These are phyloP conservation scores for Otocyon megalotis DNA, from an alignment of 2,113 vertebrate genomes.

Conservation along the genomic window DNA sequence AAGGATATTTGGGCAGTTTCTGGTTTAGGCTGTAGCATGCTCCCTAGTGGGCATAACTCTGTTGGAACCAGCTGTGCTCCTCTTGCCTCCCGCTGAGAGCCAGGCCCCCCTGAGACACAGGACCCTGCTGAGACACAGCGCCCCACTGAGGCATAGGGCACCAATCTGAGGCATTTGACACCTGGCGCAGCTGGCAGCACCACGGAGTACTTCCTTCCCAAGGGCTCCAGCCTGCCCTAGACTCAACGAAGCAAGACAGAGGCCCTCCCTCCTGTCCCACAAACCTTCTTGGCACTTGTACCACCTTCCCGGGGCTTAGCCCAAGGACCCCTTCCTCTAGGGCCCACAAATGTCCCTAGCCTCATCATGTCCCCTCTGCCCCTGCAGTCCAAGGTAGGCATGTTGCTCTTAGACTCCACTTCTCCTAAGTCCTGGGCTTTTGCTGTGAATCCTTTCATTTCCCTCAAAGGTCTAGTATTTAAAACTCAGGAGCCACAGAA, in stretches of 20 bases:
- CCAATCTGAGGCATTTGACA: not conserved
- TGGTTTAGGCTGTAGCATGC: not conserved
- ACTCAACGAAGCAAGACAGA: not conserved
- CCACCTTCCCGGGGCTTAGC: not conserved
- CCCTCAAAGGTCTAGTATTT: not conserved
- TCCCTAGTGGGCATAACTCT: not conserved
- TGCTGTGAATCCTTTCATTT: not conserved
- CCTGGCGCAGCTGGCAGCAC: not conserved
- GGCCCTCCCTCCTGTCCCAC: not conserved
- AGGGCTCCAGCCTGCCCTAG: not conserved
- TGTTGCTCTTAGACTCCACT: not conserved
- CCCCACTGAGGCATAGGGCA: not conserved
- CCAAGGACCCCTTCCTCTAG: not conserved
- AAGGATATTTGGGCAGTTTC: not conserved
- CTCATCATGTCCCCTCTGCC: not conserved
- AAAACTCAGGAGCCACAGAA: not conserved
- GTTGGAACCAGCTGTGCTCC: not conserved
- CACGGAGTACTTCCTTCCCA: not conserved
- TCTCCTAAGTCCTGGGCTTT: not conserved
- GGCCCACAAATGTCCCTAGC: not conserved
- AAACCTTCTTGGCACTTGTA: not conserved
- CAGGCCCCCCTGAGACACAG: too few relatives aligned
- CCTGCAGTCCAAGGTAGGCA: not conserved
- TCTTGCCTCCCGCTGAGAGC: not conserved
- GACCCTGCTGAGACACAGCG: too few relatives aligned